Base-by-base conservation (phyloP, 2,797 vertebrate genomes). In the Dryobates pubescens region DNA sequence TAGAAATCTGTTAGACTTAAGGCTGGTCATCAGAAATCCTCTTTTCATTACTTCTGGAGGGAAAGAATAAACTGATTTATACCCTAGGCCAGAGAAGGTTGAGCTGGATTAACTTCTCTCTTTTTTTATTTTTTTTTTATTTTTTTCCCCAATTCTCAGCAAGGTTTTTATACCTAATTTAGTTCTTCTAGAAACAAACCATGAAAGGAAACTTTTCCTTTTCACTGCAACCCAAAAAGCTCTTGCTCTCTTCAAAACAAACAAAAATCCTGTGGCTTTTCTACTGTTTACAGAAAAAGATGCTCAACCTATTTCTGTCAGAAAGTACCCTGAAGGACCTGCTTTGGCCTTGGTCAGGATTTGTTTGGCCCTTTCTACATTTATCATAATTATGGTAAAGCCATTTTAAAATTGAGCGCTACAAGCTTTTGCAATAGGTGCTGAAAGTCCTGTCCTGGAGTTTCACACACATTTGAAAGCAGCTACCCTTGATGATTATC, bases 401-500 rank as follows among this genome's bases (percentile, higher is more conserved):
- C 22, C 67, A n/a, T 64, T 88, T 89, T 36, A 16, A 85, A 90
- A 79, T 27, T 14, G 77, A 82, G 74, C 29, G 69, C 22, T 65
- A 23, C 16, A 30, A 92, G 18, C 20, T 47, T 94, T 94, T 82
- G 58, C 59, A 86, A 38, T 26, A 88, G 68, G 54, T 84, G 69
- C 59, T 73, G 49, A 78, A 91, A 91, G 57, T 34, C 53, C 72
- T 72, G 23, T 56, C 32, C 63, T 53, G 57, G 56, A 1, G 3
- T 82, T 91, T 89, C 34, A 75, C 19, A 68, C 53, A 82, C 5
- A 3, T 83, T 93, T 73, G 63, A 87, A 92, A 94, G 78, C 51
- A 85, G 69, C 72, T 91, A 54, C 54, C 53, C 75, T 83, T 70
- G 93, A 61, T 88, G 77, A 90, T 94, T 94, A 89, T 80, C 76